These are phyloP conservation scores for Serranus cabrilla DNA, from an alignment of 2,797 vertebrate species.

Conservation along the genomic window DNA sequence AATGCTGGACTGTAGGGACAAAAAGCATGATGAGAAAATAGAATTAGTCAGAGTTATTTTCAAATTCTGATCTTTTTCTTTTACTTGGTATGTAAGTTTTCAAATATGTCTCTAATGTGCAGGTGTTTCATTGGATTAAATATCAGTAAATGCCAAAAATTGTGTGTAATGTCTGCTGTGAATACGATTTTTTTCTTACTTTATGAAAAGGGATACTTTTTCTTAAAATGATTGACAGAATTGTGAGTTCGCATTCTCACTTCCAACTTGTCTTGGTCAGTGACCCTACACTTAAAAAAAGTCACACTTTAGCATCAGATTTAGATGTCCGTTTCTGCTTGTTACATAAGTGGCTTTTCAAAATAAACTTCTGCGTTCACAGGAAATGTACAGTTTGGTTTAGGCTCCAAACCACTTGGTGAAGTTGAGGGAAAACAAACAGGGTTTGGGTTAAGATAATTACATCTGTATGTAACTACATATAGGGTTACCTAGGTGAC, in stretches of 20 bases:
- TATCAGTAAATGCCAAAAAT: constrained; percentile 1
- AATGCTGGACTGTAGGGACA: constrained; percentile 1
- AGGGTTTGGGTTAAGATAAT: too few species aligned
- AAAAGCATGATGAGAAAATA: constrained; percentile 22
- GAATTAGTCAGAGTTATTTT: constrained; percentile 20
- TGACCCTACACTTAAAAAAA: too few species aligned
- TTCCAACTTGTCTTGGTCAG: too few species aligned
- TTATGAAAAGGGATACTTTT: neutral
- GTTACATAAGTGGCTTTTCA: too few species aligned
- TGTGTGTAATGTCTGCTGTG: neutral
- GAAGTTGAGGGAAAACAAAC: too few species aligned
- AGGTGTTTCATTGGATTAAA: constrained; percentile 29
- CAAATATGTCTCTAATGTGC: neutral
- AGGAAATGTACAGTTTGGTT: too few species aligned
- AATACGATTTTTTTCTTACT: neutral
- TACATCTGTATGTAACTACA: too few species aligned
- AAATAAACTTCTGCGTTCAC: too few species aligned
- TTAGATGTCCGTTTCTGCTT: too few species aligned
- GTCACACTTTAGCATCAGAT: too few species aligned
- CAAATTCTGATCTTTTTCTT: neutral
- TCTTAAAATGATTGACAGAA: constrained; percentile 3
- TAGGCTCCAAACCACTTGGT: too few species aligned
- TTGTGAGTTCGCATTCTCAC: neutral
- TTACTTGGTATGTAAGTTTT: neutral
- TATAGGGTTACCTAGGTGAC: too few species aligned